These are phyloP conservation scores for Scaptomyza hsui DNA, from an alignment of 1,140 invertebrate genomes.

Conservation along the genomic window DNA sequence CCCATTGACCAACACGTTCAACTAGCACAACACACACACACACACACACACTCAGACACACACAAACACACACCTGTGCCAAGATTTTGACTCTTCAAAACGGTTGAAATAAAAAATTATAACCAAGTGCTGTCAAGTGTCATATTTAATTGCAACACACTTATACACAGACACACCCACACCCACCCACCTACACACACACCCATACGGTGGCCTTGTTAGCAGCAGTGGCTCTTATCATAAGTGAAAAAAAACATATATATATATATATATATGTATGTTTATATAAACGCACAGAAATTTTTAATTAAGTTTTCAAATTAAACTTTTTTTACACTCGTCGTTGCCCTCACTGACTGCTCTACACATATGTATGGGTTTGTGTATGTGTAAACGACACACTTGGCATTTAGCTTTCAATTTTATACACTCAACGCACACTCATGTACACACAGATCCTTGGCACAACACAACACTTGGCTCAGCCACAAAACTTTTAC, in stretches of 20 bases:
- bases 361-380: conserved; percentile 15
- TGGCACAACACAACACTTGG: conserved; percentile 29
- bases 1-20: conserved; percentile 9
- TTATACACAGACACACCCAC: conserved; percentile 2
- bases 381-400: conserved; percentile 37
- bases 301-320: conserved; percentile 83
- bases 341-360: conserved; percentile 36
- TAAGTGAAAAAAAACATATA: conserved; percentile 9
- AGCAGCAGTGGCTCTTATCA: conserved; percentile 17
- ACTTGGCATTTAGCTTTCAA: conserved; percentile 50
- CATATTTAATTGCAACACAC: conserved; percentile 64
- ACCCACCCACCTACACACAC: background rate
- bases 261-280: conserved; percentile 6
- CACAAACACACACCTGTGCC: conserved; percentile 6
- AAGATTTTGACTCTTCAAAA: conserved; percentile 41
- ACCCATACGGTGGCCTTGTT: conserved; percentile 24
- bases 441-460: background rate
- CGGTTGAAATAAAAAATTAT: conserved; percentile 35
- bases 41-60: conserved; percentile 2
- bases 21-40: conserved; percentile 15
- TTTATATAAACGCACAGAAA: conserved; percentile 48
- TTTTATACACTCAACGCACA: background rate
- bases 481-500: conserved; percentile 73
- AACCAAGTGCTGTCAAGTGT: conserved; percentile 60
- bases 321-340: conserved; percentile 76